Base-by-base conservation (phyloP, 1,140 invertebrate genomes). In the Pristionchus pacificus region DNA sequence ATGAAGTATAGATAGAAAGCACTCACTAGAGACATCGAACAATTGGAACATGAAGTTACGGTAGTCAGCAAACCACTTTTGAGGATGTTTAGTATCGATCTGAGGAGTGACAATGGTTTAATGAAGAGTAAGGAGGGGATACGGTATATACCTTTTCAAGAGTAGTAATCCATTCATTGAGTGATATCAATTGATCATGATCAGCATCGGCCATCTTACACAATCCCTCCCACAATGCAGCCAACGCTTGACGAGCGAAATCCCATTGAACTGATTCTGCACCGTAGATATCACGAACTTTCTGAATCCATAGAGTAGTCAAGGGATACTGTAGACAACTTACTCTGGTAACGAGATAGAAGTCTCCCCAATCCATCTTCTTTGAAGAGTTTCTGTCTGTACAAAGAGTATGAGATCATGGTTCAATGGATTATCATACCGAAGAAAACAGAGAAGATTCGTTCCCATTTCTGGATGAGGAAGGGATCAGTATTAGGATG, bases 371-470 rank as follows among this genome's bases (percentile, higher is more conserved):
- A 30, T 80, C 79, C 1, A 80, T 63, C 58, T 77, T 62, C 29
- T 73, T 60, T 14, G 79, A 80, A 49, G 60, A 59, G 55, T 80
- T 80, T 61, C 79, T 62, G 62, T 80, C 79, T 80, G 69, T 77
- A 80, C 49, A 72, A 19, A 0, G 25, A 38, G 62, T 15, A 29
- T 60, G 28, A 61, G 24, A 19, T 0, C 2, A 71, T n/a, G 15
- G 1, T 61, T n/a, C 19, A 25, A 30, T 14, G 55, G 24, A 15
- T 25, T 31, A 66, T 72, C 69, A 25, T 59, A 81, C 79, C 79
- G 59, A 80, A 80, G 58, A 82, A 81, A n/a, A 80, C 60, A n/a
- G 76, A 80, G 68, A 80, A 80, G 55, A 80, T 81, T 58, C 77
- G 29, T 69, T 80, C 80, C 79, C 79, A 80, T 62, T 80, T 80